phyloP scores from a whole-genome alignment of 2,113 vertebrate genomes.

The Ctenodactylus gundi region DNA sequence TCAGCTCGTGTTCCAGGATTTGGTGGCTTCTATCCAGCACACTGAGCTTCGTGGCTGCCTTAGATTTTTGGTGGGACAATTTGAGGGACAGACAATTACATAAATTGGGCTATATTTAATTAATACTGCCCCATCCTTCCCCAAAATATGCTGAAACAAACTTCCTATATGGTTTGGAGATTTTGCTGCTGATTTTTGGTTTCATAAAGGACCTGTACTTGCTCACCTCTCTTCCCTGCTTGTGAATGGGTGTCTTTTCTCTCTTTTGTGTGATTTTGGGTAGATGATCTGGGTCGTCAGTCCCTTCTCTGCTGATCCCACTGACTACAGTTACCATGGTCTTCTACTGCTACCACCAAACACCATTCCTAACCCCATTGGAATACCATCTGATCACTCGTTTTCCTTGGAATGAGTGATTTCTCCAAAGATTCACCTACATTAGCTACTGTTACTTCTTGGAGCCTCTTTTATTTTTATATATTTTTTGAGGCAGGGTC shows the following conservation, averaged over 20 bases:
- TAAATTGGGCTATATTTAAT: conserved; percentile 61
- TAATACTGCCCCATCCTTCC: conserved; percentile 14
- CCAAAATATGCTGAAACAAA: conserved; percentile 48
- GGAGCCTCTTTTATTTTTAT: no score
- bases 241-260: neutral
- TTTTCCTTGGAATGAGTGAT: no score
- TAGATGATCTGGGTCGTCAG: neutral
- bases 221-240: neutral
- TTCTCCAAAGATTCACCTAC: neutral
- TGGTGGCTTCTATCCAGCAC: conserved; percentile 48
- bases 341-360: neutral
- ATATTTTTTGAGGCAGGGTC: no score
- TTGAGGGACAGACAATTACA: conserved; percentile 49
- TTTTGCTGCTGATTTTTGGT: conserved; percentile 14
- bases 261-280: neutral
- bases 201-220: neutral
- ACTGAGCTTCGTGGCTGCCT: conserved; percentile 36
- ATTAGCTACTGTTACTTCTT: neutral
- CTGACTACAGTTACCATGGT: no score
- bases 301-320: neutral
- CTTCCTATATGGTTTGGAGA: conserved; percentile 60
- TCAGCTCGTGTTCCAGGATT: conserved; percentile 26
- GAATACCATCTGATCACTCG: neutral
- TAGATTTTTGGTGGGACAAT: conserved; percentile 40
- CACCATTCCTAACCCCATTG: neutral